Base-by-base conservation (phyloP, 2,797 vertebrate genomes). In the Phataginus tetradactyla region DNA sequence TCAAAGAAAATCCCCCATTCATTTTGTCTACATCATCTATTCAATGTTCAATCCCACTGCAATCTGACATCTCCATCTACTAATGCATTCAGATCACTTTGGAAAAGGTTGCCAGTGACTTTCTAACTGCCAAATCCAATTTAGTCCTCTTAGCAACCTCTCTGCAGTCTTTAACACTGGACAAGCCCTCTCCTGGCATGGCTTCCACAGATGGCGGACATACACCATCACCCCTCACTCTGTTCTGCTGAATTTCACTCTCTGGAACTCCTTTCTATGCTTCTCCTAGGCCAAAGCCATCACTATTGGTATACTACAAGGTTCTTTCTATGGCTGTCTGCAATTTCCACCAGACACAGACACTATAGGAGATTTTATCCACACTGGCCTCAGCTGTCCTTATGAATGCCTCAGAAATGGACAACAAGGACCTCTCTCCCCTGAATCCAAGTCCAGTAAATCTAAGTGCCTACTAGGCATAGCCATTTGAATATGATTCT, bases 401-500 rank as follows among this genome's bases (percentile, higher is more conserved):
- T 49, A 49, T 5, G 42, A 71, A 55, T 25, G 37, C 34, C 29
- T 90, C 17, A 23, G 53, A 78, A 75, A 85, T 85, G 61, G 9
- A n/a, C 53, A 68, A 75, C 42, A 78, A 21, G 61, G 27, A 63
- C 42, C 71, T 61, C 63, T 78, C 29, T 42, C 55, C n/a, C 49
- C 34, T 71, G 34, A 94, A 90, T 94, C 63, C 63, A 88, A 90
- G 51, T 57, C 49, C 68, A 83, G 13, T 39, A 68, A 90, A 84
- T 90, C 61, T 25, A 84, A 90, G 10, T 51, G 27, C 37, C 61
- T 89, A 32, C 39, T 83, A 7, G 14, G 39, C 61, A 68, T 2
- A 77, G n/a, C 14, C 51, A 90, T 90, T 61, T 83, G 45, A 49
- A 61, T 25, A 90, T 69, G 59, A 61, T 39, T 66, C 51, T 84